Conservation (phyloP, 2,113 vertebrate species). For the Plecotus auritus region DNA sequence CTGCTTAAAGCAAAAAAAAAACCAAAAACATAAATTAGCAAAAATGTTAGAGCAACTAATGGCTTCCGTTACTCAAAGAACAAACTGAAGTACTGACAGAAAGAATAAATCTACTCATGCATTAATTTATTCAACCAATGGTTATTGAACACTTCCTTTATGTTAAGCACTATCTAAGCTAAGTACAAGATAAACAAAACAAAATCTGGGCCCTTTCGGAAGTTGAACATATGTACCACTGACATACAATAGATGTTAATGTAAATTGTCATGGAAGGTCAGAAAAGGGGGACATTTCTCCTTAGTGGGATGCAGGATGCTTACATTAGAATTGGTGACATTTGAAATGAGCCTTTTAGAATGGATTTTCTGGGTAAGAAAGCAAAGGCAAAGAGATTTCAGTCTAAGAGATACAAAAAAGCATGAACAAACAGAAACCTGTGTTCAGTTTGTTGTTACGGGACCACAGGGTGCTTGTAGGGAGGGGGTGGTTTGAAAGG, state of each 20-base stretch:
- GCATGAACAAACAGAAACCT: neutral
- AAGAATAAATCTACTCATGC: neutral
- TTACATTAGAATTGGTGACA: neutral
- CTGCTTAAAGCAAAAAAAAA: neutral
- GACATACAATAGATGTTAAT: neutral
- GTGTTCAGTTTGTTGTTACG: too few species aligned
- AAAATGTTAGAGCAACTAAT: neutral
- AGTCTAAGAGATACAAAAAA: neutral
- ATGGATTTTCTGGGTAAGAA: slow-evolving; percentile 10
- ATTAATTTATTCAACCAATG: neutral
- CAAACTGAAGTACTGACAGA: neutral
- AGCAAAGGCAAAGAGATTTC: neutral
- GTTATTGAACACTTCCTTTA: neutral
- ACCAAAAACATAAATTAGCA: neutral
- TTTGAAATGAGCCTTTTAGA: neutral
- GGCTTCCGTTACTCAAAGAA: neutral
- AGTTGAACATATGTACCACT: neutral
- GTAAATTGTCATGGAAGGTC: neutral
- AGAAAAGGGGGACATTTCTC: neutral
- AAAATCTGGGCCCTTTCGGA: neutral
- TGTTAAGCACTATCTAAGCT: neutral
- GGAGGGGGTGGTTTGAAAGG: neutral
- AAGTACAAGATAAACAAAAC: neutral
- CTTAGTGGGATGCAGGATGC: neutral
- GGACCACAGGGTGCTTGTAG: neutral